Percentiles rank a stretch among this genome's conserved stretches.
These are phyloP conservation scores for Pseudomyrmex cubaensis DNA, from an alignment of 1,140 invertebrate species.

Conservation along the genomic window DNA sequence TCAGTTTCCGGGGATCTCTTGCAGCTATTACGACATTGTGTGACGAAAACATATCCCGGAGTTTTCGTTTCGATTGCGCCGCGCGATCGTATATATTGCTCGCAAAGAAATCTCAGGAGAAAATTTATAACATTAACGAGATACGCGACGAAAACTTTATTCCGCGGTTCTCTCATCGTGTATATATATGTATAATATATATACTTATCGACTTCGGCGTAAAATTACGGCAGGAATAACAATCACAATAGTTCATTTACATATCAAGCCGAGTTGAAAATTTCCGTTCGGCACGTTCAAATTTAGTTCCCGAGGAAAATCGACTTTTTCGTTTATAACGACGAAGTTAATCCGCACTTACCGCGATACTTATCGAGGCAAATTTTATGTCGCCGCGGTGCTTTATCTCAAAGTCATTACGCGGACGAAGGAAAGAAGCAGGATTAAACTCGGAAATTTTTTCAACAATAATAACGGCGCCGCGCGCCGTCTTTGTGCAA, in stretches of 20 bases:
- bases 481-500: not conserved
- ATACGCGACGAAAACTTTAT: conserved; percentile 29
- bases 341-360: conserved; percentile 67
- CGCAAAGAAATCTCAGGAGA: conserved; percentile 8
- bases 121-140: conserved; percentile 17
- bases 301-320: conserved; percentile 65
- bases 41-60: not conserved
- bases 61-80: not conserved
- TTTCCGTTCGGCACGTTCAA: conserved; percentile 57
- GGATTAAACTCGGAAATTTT: conserved; percentile 7
- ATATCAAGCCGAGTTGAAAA: conserved; percentile 69
- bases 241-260: conserved; percentile 74
- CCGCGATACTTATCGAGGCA: conserved; percentile 56
- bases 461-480: not conserved
- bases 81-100: conserved; percentile 4
- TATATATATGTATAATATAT: not conserved
- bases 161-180: not conserved
- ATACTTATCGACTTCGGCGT: conserved; percentile 35
- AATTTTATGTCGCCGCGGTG: conserved; percentile 54
- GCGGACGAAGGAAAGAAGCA: not conserved
- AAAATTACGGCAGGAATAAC: conserved; percentile 61
- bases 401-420: conserved; percentile 58
- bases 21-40: conserved; percentile 1
- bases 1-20: not conserved
- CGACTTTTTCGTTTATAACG: conserved; percentile 42